Conservation (phyloP, 2,113 vertebrate genomes). For the Tor tambroides region DNA sequence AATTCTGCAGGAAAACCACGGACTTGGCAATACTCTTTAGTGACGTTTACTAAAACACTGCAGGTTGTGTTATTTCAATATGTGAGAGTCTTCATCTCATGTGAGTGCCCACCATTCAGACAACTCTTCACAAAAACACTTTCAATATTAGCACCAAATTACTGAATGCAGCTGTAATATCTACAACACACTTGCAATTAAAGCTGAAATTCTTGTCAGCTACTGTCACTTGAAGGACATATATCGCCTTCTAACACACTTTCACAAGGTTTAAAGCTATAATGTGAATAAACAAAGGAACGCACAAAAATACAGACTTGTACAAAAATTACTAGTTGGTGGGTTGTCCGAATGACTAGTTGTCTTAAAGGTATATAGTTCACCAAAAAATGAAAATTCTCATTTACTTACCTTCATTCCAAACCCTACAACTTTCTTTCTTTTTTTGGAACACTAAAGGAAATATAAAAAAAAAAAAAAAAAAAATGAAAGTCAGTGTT, state of each 20-base stretch:
- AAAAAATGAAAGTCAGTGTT: neutral
- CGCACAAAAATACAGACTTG: neutral
- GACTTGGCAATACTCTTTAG: no score
- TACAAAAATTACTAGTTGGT: neutral
- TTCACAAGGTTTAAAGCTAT: neutral
- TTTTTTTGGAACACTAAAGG: neutral
- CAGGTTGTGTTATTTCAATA: no score
- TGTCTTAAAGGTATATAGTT: neutral
- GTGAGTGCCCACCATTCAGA: no score
- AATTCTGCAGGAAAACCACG: no score
- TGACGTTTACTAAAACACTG: no score
- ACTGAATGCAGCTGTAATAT: neutral
- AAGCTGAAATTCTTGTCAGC: conserved; percentile 3
- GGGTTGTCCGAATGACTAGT: neutral
- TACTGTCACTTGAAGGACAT: conserved; percentile 10
- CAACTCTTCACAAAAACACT: neutral
- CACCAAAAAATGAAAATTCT: neutral
- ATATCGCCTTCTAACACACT: neutral
- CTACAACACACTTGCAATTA: neutral
- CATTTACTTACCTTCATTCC: neutral
- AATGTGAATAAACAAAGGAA: neutral
- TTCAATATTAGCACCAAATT: neutral
- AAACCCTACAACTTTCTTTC: neutral
- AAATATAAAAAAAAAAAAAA: neutral
- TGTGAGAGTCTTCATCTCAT: no score